A percentile compares a stretch with the other conserved stretches of the same genome.
Conservation (phyloP, 2,113 vertebrate species). For the Chloroceryle aenea region DNA sequence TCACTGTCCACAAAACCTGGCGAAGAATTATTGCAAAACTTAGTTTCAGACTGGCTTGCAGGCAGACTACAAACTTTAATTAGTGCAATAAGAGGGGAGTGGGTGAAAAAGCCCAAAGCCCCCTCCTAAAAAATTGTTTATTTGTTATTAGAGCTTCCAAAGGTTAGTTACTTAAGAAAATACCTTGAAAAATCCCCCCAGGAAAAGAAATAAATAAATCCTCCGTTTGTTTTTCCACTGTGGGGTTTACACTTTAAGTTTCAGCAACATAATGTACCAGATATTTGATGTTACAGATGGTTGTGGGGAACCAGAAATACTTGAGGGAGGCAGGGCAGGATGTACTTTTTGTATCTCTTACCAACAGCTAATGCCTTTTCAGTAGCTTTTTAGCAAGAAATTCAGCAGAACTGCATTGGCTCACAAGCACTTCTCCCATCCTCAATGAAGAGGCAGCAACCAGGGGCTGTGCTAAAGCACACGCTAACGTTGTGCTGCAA, state of each 20-base stretch:
- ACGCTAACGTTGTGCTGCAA: background rate
- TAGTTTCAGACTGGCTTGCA: background rate
- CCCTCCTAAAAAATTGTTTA: slow-evolving; percentile 8
- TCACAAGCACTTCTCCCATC: slow-evolving; percentile 65
- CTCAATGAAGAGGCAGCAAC: slow-evolving; percentile 45
- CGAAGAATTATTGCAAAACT: background rate
- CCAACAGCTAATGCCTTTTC: slow-evolving; percentile 51
- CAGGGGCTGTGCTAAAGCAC: slow-evolving; percentile 7
- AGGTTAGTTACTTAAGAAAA: slow-evolving; percentile 51
- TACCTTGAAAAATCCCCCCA: background rate
- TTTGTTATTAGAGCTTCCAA: slow-evolving; percentile 33
- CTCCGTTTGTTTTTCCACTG: slow-evolving; percentile 49
- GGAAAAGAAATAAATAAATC: background rate
- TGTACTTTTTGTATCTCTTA: slow-evolving; percentile 69
- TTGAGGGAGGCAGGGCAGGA: slow-evolving; percentile 71
- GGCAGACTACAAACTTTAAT: background rate
- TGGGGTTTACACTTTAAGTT: slow-evolving; percentile 46
- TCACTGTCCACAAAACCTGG: fast-evolving
- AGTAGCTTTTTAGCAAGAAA: slow-evolving; percentile 64
- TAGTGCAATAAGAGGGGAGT: background rate
- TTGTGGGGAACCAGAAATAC: slow-evolving; percentile 71
- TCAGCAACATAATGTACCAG: slow-evolving; percentile 61
- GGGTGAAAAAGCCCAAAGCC: background rate
- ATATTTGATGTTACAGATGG: slow-evolving; percentile 58
- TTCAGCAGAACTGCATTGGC: slow-evolving; percentile 38